Evolutionary conservation across 2,888 invertebrate genomes (phyloP).

Genomic region (Parnassius orleans): DNA sequence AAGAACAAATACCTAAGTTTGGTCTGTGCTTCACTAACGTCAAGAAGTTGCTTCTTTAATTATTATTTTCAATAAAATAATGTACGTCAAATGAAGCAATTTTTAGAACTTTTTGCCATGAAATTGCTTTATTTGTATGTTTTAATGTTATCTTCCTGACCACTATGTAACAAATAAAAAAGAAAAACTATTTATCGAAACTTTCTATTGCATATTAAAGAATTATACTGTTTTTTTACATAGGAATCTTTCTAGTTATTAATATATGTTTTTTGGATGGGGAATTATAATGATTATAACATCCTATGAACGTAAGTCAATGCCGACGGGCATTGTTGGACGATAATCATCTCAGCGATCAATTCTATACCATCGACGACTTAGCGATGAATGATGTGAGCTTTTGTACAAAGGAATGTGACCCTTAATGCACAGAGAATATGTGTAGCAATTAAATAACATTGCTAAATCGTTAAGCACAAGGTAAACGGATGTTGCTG

Average conservation of each 20-base stretch:
- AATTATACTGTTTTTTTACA: too few species aligned
- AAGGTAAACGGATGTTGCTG: neutral
- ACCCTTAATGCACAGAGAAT: neutral
- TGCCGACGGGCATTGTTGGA: conserved; percentile 18
- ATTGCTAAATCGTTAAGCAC: conserved; percentile 1
- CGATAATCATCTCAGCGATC: conserved; percentile 14
- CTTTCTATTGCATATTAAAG: too few species aligned
- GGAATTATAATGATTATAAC: conserved; percentile 17
- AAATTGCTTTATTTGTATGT: too few species aligned
- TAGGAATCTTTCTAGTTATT: neutral
- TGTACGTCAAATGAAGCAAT: too few species aligned
- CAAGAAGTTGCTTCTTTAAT: too few species aligned
- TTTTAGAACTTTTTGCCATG: too few species aligned
- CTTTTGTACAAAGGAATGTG: neutral
- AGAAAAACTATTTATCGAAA: too few species aligned
- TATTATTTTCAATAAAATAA: too few species aligned
- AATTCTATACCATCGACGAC: neutral
- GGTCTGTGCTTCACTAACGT: too few species aligned
- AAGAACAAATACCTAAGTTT: too few species aligned
- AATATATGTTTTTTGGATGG: neutral
- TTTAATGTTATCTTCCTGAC: too few species aligned
- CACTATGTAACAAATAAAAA: too few species aligned
- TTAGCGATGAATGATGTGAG: conserved; percentile 16
- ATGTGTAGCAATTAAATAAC: conserved; percentile 3
- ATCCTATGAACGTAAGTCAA: conserved; percentile 5